Evolutionary conservation across 2,113 vertebrate genomes (phyloP), one percentile per base, ranked within the genome.

Genomic region (Zosterops hypoxanthus): DNA sequence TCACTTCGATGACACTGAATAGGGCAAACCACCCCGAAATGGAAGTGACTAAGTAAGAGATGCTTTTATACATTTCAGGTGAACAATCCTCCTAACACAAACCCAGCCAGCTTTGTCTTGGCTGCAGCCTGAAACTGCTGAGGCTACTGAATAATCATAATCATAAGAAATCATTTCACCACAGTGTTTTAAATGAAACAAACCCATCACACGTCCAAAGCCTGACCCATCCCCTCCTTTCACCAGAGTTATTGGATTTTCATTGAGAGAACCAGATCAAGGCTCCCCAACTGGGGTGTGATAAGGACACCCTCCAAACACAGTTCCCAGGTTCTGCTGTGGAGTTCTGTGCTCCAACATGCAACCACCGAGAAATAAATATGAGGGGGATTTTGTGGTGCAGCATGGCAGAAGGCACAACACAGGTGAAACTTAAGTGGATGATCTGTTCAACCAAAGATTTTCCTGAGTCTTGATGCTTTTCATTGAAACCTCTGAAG

Each of bases 271-370:
- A 56, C 21, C 56, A 89, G 80, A 83, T 21, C 85, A 86, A 33
- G 79, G 90, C 84, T 97, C 70, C 85, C 76, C 14, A 29, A 79
- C 89, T 77, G 88, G 88, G 75, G 53, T 90, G 91, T 93, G 90
- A 75, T 6, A 49, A 93, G 94, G 95, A 96, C 91, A 94, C 73
- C 66, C 91, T 88, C 88, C 92, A 93, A 92, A 82, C 76, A 82
- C 77, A 92, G 86, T 71, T 93, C 91, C 92, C 79, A 73, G 73
- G 84, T 71, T 82, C 75, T 79, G 11, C 53, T 61, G 65, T 39
- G 80, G 55, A 55, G 86, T 59, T 82, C 2, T 63, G 71, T 77
- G 80, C 72, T 86, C 71, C 80, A 31, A 25, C 86, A 57, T 8
- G 36, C 77, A 82, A 92, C 4, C 87, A 94, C 61, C 68, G 82